Evolutionary conservation across 2,113 vertebrate species (phyloP), one percentile per base, ranked within the genome.

Genomic region (Rhegmatorhina hoffmannsi): DNA sequence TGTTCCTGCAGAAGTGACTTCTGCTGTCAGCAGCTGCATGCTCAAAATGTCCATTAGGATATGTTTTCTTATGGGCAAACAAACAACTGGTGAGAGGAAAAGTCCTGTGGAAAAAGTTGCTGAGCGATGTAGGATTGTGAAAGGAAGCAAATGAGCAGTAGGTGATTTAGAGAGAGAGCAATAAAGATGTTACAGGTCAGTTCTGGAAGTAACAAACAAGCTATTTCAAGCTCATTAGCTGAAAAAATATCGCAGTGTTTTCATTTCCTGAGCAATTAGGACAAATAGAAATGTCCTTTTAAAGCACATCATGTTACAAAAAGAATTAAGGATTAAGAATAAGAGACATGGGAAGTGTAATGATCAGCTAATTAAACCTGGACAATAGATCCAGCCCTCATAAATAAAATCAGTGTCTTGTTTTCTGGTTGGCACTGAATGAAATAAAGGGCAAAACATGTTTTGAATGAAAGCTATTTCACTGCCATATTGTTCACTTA

Each of bases 261-360:
- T 73, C 75, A 78, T 82, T 96, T 97, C 94, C 93, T 86, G 92
- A 91, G 58, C 49, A 87, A 82, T 64, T 67, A 79, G 59, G 59
- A 75, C 2, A 9, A 92, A 72, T 82, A 81, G 43, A 92, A 95
- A 80, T 29, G 17, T 89, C 40, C 31, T 56, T 58, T 67, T 62
- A 66, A 82, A 74, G 66, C 28, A 67, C 24, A 26, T 85, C 14
- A 3, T 66, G 66, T 58, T 89, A 84, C 82, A 64, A 60, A 88
- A 83, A 72, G 68, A 74, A 88, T 70, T 68, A 94, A 93, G 34
- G 50, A 73, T 72, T 55, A 81, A 29, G 56, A 89, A 66, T 69
- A 95, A 96, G 83, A 95, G 58, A 92, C 95, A 92, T 88, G 84
- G 85, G 77, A 93, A 93, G 85, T 88, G 60, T 89, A 93, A 78